Evolutionary conservation across 2,888 invertebrate genomes (phyloP).

Genomic region (Eulithis testata): DNA sequence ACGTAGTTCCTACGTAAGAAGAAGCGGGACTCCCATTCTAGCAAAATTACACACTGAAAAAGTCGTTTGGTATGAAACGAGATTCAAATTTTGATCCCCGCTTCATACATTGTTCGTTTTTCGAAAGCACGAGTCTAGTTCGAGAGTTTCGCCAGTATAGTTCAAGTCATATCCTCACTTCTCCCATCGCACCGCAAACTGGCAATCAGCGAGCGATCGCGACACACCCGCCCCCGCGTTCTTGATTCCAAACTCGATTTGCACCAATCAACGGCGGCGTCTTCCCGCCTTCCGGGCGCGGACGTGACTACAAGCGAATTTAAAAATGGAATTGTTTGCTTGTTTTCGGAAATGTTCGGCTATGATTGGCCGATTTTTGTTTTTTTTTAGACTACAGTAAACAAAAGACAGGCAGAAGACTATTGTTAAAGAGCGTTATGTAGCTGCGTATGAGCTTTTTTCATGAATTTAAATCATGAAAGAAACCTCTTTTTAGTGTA

Average conservation of each 20-base stretch:
- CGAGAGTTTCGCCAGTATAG: too few relatives aligned
- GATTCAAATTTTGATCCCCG: too few relatives aligned
- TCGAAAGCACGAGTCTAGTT: too few relatives aligned
- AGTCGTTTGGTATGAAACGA: too few relatives aligned
- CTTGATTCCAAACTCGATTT: slow-evolving; percentile 83
- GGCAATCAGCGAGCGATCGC: slow-evolving; percentile 84
- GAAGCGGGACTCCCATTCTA: too few relatives aligned
- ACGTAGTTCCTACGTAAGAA: too few relatives aligned
- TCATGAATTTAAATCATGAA: too few relatives aligned
- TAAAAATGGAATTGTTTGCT: slow-evolving; percentile 42
- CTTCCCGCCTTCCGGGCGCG: slow-evolving; percentile 79
- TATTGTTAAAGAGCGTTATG: too few relatives aligned
- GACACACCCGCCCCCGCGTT: slow-evolving; percentile 60
- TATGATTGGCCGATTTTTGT: slow-evolving; percentile 16
- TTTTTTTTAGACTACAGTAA: neutral
- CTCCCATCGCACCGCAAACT: slow-evolving; percentile 75
- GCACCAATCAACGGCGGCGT: slow-evolving; percentile 83
- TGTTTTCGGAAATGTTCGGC: slow-evolving; percentile 16
- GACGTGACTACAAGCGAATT: slow-evolving; percentile 60
- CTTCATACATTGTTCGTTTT: too few relatives aligned
- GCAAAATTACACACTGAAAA: too few relatives aligned
- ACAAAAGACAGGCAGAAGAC: neutral
- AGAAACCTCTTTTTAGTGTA: too few relatives aligned
- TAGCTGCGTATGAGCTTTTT: too few relatives aligned
- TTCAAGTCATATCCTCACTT: slow-evolving; percentile 38